Conservation (phyloP, 2,888 invertebrate species). For the Serrognathus titanus region DNA sequence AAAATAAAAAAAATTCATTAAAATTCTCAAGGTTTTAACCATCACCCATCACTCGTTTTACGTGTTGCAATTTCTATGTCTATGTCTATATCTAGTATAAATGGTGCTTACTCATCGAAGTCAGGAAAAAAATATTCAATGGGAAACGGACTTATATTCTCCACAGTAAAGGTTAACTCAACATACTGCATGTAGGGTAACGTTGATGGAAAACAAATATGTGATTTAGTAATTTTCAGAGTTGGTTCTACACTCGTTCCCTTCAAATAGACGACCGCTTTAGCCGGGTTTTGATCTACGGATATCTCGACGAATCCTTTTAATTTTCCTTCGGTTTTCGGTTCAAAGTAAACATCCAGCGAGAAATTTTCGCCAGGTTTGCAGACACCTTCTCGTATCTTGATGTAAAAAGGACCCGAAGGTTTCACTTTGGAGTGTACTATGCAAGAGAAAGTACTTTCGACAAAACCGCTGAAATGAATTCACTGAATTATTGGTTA, state of each 20-base stretch:
- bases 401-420: constrained; percentile 29
- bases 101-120: constrained; percentile 56
- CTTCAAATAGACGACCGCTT: constrained; percentile 49
- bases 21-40: too few relatives aligned
- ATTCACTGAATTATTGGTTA: too few relatives aligned
- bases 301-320: constrained; percentile 38
- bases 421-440: constrained; percentile 2
- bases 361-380: constrained; percentile 52
- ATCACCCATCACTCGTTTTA: too few relatives aligned
- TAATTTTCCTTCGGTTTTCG: constrained; percentile 49
- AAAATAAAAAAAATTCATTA: too few relatives aligned
- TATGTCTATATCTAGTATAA: neutral
- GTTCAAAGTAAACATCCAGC: constrained; percentile 58
- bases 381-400: too few relatives aligned
- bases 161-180: constrained; percentile 58
- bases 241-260: constrained; percentile 57
- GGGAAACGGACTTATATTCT: constrained; percentile 63
- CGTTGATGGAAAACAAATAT: constrained; percentile 59
- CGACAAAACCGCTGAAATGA: too few relatives aligned
- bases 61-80: neutral
- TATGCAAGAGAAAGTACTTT: too few relatives aligned
- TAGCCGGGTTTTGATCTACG: constrained; percentile 54
- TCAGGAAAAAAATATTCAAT: constrained; percentile 68
- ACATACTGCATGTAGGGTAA: constrained; percentile 60
- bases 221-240: constrained; percentile 52